A percentile compares a stretch with the other conserved stretches of the same genome.
These are phyloP conservation scores for Phthorimaea operculella DNA, from an alignment of 1,140 invertebrate genomes.

Conservation along the genomic window DNA sequence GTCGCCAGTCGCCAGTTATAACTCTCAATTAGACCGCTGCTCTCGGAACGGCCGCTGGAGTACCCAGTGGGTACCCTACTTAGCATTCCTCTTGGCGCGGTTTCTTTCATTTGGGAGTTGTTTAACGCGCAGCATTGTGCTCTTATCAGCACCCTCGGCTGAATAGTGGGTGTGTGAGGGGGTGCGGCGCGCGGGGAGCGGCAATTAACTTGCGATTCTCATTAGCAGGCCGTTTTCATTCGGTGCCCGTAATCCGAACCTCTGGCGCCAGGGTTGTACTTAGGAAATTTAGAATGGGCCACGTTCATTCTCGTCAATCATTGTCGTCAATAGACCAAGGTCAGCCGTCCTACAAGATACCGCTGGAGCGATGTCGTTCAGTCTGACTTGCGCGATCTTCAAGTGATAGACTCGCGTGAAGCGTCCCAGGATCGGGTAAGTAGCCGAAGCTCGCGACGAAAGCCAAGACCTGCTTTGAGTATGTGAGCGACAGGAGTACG, in stretches of 20 bases:
- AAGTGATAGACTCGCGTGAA: too few species aligned
- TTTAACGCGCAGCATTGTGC: constrained; percentile 19
- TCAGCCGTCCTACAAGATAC: too few species aligned
- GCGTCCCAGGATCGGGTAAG: too few species aligned
- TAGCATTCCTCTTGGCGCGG: neutral
- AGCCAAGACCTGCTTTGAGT: too few species aligned
- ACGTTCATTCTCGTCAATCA: too few species aligned
- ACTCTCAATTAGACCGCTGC: neutral
- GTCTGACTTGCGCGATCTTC: too few species aligned
- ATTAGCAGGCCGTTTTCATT: constrained; percentile 53
- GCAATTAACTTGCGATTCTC: constrained; percentile 50
- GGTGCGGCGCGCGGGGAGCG: constrained; percentile 15
- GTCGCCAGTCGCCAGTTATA: neutral
- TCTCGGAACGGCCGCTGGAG: neutral
- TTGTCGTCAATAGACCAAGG: too few species aligned
- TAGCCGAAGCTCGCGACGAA: too few species aligned
- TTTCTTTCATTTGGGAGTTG: constrained; percentile 17
- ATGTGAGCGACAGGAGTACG: too few species aligned
- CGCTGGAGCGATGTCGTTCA: too few species aligned
- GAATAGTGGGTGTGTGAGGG: constrained; percentile 26
- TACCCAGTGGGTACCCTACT: neutral
- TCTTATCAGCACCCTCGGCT: constrained; percentile 36
- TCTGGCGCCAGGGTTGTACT: constrained; percentile 11
- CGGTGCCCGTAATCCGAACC: constrained; percentile 35
- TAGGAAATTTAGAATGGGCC: neutral